phyloP scores from a whole-genome alignment of 1,140 invertebrate species.

The Zaprionus vittiger region DNA sequence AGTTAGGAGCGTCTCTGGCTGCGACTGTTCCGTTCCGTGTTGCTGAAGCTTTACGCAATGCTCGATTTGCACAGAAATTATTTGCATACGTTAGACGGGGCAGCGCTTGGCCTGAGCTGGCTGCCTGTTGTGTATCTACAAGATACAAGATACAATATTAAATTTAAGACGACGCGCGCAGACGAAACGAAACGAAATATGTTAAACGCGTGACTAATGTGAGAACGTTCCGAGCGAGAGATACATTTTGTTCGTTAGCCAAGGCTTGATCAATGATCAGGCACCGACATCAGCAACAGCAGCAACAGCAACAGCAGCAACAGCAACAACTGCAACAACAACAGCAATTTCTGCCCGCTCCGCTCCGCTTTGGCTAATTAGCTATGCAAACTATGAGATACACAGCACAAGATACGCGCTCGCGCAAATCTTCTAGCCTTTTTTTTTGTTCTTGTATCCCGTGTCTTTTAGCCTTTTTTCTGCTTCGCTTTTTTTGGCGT shows the following conservation, averaged over 20 bases:
- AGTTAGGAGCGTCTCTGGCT: slow-evolving; percentile 32
- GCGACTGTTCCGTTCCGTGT: background rate
- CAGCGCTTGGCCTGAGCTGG: background rate
- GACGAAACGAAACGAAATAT: slow-evolving; percentile 77
- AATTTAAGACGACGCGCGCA: slow-evolving; percentile 68
- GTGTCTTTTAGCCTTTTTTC: slow-evolving; percentile 8
- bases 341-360: background rate
- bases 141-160: slow-evolving; percentile 75
- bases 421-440: slow-evolving; percentile 39
- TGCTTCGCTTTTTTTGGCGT: slow-evolving; percentile 28
- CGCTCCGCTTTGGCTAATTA: slow-evolving; percentile 63
- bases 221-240: slow-evolving; percentile 68
- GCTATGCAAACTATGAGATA: slow-evolving; percentile 82
- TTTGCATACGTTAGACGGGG: slow-evolving; percentile 63
- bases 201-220: slow-evolving; percentile 82
- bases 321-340: slow-evolving; percentile 19
- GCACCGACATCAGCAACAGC: slow-evolving; percentile 57
- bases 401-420: slow-evolving; percentile 67
- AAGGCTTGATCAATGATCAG: slow-evolving; percentile 72
- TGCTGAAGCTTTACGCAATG: slow-evolving; percentile 62
- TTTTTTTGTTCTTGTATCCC: background rate
- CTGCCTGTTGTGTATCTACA: slow-evolving; percentile 35
- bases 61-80: slow-evolving; percentile 74
- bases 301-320: slow-evolving; percentile 23
- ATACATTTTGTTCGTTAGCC: slow-evolving; percentile 76